Base-by-base conservation (phyloP, 2,888 invertebrate species). In the Andricus curvator region DNA sequence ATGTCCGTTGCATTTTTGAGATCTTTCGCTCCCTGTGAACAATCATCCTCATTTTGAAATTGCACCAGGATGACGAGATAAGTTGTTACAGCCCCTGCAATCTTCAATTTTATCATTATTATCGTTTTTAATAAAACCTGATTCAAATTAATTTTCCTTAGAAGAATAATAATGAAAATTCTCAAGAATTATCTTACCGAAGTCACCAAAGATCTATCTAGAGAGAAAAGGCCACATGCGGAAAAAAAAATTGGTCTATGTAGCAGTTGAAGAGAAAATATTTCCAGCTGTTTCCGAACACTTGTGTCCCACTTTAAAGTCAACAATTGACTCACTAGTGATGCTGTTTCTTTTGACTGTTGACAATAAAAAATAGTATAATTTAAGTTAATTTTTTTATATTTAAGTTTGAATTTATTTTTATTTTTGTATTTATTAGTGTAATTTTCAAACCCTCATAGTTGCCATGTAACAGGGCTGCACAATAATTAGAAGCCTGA, bases 51-150 rank as follows among this genome's bases (percentile, higher is more conserved):
- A 88, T 94, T 93, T 90, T 95, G 95, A 82, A 95, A 95, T 88
- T 95, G 95, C 88, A 95, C 94, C 15, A 95, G 90, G 81, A 95
- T 95, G 8, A 95, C 95, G 78, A 95, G 88, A 87, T 95, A 95
- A 0, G 95, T 95, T 0, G 94, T 94, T 1, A 95, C 95, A 4
- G 94, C 94, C 4, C 94, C 95, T 3, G 94, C 93, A 25, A 95
- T 93, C 95, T 95, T 92, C 44, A 93, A 93, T 87, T 67, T 33
- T 33, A 79, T 74, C 13, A 44, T 33, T 44, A n/a, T 51, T n/a
- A 74, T 20, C 2, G 25, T 25, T 78, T 51, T 78, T 65, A 62
- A 48, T 48, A 17, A 48, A 17, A 17, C 15, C 17, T 17, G 3
- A 48, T 48, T 17, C 1, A 48, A 48, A 48, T 48, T 17, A 48